Percentiles rank a stretch among this genome's conserved stretches.
Conservation (phyloP, 1,140 invertebrate species). For the Heterodera schachtii region DNA sequence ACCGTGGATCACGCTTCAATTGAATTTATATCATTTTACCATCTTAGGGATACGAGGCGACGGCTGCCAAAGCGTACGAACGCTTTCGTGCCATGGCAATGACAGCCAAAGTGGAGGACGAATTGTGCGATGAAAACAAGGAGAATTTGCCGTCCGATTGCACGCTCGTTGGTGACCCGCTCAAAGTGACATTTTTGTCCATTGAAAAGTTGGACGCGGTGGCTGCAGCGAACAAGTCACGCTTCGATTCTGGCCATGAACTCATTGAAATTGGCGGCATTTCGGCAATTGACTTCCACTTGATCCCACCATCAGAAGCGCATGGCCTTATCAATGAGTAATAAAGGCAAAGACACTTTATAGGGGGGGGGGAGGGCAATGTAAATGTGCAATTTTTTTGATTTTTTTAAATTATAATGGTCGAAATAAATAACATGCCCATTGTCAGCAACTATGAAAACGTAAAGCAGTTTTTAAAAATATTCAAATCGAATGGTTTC, state of each 20-base stretch:
- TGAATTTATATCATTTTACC: slow-evolving; percentile 15
- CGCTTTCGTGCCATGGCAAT: not conserved
- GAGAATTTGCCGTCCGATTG: slow-evolving; percentile 34
- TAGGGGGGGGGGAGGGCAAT: not conserved
- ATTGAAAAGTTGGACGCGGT: slow-evolving; percentile 36
- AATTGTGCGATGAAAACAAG: slow-evolving; percentile 19
- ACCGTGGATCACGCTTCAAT: too few relatives aligned
- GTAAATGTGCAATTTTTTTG: too few relatives aligned
- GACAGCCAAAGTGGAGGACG: slow-evolving; percentile 5
- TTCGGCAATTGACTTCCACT: slow-evolving; percentile 17
- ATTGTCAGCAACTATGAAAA: too few relatives aligned
- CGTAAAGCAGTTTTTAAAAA: too few relatives aligned
- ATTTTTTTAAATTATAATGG: too few relatives aligned
- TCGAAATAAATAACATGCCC: too few relatives aligned
- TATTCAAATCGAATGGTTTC: too few relatives aligned
- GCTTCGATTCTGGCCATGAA: slow-evolving; percentile 7
- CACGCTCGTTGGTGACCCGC: slow-evolving; percentile 25
- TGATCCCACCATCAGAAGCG: slow-evolving; percentile 22
- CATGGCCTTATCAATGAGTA: slow-evolving; percentile 24
- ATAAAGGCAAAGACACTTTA: not conserved
- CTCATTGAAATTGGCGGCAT: slow-evolving; percentile 1
- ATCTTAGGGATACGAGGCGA: slow-evolving; percentile 29
- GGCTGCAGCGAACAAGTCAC: slow-evolving; percentile 21
- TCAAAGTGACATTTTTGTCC: slow-evolving; percentile 35
- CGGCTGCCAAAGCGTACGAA: not conserved